Percentiles rank a stretch among this genome's conserved stretches.
Conservation (phyloP, 2,797 vertebrate genomes). For the Coracias cyanogaster region DNA sequence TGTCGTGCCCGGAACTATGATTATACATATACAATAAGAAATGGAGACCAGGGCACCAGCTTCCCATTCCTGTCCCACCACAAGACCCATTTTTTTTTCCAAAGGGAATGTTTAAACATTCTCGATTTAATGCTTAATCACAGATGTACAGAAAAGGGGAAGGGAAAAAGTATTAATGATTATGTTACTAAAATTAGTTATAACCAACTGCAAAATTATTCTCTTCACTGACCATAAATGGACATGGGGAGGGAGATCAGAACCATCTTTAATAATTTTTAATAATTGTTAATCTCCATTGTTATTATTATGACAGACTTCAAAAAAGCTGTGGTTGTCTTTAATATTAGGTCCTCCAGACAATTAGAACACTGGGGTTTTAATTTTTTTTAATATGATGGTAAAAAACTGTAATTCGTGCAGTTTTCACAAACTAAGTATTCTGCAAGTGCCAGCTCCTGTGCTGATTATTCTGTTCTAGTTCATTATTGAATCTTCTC, state of each 20-base stretch:
- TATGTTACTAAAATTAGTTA: neutral
- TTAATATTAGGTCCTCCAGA: neutral
- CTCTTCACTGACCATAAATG: neutral
- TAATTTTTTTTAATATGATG: neutral
- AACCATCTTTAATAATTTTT: neutral
- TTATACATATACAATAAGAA: slow-evolving; percentile 15
- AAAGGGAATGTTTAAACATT: slow-evolving; percentile 45
- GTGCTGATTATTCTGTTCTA: slow-evolving; percentile 32
- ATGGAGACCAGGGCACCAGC: neutral
- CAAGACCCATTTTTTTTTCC: slow-evolving; percentile 54
- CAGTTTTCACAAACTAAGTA: neutral
- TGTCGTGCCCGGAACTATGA: neutral
- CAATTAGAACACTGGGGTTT: neutral
- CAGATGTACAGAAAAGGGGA: neutral
- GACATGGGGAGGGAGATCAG: neutral
- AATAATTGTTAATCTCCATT: neutral
- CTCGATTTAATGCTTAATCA: slow-evolving; percentile 4
- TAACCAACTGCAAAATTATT: neutral
- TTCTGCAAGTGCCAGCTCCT: slow-evolving; percentile 3
- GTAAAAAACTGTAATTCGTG: neutral
- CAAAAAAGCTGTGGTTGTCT: neutral
- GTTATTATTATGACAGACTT: neutral
- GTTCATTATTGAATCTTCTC: slow-evolving; percentile 71
- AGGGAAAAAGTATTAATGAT: neutral
- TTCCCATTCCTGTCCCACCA: slow-evolving; percentile 48